Percentiles rank a stretch among this genome's conserved stretches.
Conservation (phyloP, 2,113 vertebrate species). For the Cryptotis parvus region DNA sequence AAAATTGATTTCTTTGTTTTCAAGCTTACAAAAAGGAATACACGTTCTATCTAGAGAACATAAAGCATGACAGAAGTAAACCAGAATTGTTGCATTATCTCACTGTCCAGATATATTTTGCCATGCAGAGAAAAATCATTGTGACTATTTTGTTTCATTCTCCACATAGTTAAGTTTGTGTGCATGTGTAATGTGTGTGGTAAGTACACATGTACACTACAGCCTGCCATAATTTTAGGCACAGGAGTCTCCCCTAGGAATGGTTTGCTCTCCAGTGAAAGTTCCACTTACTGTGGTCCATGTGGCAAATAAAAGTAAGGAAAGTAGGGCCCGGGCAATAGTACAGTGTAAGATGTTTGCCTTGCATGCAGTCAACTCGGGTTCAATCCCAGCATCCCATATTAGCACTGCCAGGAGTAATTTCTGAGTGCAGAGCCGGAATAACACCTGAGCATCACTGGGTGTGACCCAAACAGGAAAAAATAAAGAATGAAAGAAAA, state of each 20-base stretch:
- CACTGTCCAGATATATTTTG: background rate
- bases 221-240: background rate
- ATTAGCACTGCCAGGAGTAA: no score
- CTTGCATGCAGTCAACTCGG: no score
- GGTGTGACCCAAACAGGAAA: no score
- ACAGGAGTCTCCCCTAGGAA: background rate
- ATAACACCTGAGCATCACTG: no score
- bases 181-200: background rate
- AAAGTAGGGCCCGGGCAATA: no score
- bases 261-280: background rate
- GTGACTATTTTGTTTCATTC: background rate
- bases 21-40: constrained; percentile 25
- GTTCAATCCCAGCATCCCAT: no score
- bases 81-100: background rate
- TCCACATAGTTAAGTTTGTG: background rate
- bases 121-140: background rate
- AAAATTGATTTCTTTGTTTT: constrained; percentile 19
- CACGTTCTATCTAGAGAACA: background rate
- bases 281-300: background rate
- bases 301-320: background rate
- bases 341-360: no score
- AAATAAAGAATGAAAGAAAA: background rate
- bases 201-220: background rate
- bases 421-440: no score
- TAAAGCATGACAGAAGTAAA: background rate